A percentile compares a stretch with the other conserved stretches of the same genome.
phyloP scores from a whole-genome alignment of 2,888 invertebrate species.

The Drosophila parthenogenetica region DNA sequence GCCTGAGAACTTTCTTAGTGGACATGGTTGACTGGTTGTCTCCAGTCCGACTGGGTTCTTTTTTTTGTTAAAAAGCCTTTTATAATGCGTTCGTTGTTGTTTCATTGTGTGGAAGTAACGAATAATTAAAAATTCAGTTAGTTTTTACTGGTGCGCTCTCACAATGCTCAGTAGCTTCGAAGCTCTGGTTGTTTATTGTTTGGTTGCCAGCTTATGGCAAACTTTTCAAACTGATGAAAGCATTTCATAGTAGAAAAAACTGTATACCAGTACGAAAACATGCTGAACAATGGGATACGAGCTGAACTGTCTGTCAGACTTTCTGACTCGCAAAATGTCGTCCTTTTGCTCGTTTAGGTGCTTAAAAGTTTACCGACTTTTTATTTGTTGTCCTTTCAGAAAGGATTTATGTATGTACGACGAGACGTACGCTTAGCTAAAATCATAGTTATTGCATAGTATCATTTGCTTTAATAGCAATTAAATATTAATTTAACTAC shows the following conservation, averaged over 20 bases:
- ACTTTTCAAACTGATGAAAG: conserved; percentile 64
- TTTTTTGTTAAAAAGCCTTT: conserved; percentile 29
- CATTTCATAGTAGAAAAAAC: conserved; percentile 32
- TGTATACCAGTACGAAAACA: conserved; percentile 27
- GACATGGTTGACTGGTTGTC: neutral
- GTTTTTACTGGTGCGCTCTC: conserved; percentile 52
- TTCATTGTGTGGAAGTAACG: conserved; percentile 54
- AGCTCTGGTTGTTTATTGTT: conserved; percentile 63
- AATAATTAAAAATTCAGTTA: conserved; percentile 76
- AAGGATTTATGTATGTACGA: conserved; percentile 15
- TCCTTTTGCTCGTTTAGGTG: conserved; percentile 32
- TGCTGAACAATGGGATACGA: conserved; percentile 44
- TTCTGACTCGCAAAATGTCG: conserved; percentile 14
- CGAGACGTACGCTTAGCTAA: neutral
- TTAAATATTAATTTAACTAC: neutral
- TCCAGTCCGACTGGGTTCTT: neutral
- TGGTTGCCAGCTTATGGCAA: conserved; percentile 46
- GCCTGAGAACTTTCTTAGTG: conserved; percentile 15
- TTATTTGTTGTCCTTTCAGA: conserved; percentile 41
- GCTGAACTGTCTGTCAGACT: conserved; percentile 34
- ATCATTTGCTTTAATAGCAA: neutral
- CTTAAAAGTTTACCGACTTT: conserved; percentile 52
- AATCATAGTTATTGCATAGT: neutral
- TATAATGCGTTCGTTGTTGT: conserved; percentile 30
- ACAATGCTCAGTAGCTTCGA: conserved; percentile 25